Base-by-base conservation (phyloP, 2,113 vertebrate species). In the Lasiurus cinereus region DNA sequence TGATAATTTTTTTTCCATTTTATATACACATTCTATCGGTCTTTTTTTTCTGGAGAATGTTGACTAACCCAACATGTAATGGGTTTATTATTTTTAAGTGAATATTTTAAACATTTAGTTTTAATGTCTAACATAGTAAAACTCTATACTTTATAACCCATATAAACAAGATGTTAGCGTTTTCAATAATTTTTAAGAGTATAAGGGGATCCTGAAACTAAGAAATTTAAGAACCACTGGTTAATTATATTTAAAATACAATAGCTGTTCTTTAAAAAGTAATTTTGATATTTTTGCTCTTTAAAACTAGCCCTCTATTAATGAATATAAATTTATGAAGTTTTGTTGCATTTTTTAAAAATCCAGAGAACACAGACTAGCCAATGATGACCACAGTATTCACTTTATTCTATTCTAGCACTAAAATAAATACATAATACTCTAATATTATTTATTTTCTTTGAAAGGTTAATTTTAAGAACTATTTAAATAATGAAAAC, bases 101-200 rank as follows among this genome's bases (percentile, higher is more conserved):
- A 90, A 62, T 27, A 27, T 59, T 56, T 78, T 36, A 52, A 85
- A 36, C 22, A 52, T 22, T 79, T 79, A 43, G 21, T 72, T 72
- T 91, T 48, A 59, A 82, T 48, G 72, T 70, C 29, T 72, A 76
- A 76, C 43, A 69, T 56, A 31, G 18, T 79, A 70, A 70, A 90
- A 19, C 54, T 79, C 31, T 6, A 33, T 43, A 43, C 36, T 9
- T n/a, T 83, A 18, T 84, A 67, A 80, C 39, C 54, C 54, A 73
- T 43, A 62, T 59, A 62, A 62, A 50, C 19, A 84, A 33, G 62
- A 33, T 67, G n/a, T 50, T 67, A 62, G 43, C 18, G 12, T 33
- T 83, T 19, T 67, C 82, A 83, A 43, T 76, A 19, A 76, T 76
- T 86, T 84, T 67, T 73, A 73, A 86, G 50, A 86, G 33, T 21